These are phyloP conservation scores for Chiloscyllium punctatum DNA, from an alignment of 2,797 vertebrate genomes.

Conservation along the genomic window DNA sequence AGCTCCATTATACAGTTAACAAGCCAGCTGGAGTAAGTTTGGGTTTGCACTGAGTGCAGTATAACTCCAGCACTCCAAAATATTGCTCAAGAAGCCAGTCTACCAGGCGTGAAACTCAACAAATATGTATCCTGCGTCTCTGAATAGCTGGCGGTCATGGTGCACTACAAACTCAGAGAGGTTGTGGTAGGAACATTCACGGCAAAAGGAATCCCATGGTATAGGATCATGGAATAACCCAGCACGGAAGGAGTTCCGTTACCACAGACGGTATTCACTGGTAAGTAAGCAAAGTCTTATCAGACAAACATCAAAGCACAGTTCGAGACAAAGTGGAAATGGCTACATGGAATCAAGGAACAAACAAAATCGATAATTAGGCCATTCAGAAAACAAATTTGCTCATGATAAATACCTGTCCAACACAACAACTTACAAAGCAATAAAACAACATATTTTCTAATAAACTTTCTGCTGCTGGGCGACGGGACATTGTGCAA, in stretches of 20 bases:
- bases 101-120: background rate
- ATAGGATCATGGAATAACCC: background rate
- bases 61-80: background rate
- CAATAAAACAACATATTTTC: background rate
- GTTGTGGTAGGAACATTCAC: background rate
- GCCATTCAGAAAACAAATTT: background rate
- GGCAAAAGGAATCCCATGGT: background rate
- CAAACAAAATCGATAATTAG: background rate
- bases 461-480: background rate
- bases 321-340: background rate
- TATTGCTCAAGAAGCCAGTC: background rate
- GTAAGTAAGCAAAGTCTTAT: background rate
- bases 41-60: background rate
- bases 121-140: background rate
- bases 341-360: background rate
- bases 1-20: too few relatives aligned
- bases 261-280: background rate
- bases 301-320: background rate
- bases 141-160: background rate
- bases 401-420: background rate
- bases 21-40: background rate
- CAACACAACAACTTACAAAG: background rate
- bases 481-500: background rate
- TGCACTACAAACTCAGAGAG: background rate
- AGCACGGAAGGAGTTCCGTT: too few relatives aligned